phyloP scores from a whole-genome alignment of 2,888 invertebrate species.

The Caenorhabditis sp. region DNA sequence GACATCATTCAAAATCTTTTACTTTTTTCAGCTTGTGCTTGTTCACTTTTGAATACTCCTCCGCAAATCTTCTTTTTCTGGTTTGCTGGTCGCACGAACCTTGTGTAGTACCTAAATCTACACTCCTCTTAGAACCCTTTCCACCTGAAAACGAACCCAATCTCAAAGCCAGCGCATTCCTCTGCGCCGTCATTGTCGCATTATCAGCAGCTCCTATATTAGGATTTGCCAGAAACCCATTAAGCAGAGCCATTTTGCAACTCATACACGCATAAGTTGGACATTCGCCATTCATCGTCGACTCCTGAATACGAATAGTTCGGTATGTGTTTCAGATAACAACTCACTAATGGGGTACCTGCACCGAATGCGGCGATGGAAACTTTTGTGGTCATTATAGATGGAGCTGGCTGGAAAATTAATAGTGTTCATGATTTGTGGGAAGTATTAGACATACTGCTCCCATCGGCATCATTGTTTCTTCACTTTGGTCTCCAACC shows the following conservation, averaged over 20 bases:
- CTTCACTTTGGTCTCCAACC: not conserved
- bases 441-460: not conserved
- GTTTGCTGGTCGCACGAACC: conserved; percentile 37
- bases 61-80: conserved; percentile 37
- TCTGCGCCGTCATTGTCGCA: conserved; percentile 52
- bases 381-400: conserved; percentile 54
- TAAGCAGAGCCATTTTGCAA: conserved; percentile 71
- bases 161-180: conserved; percentile 41
- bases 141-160: conserved; percentile 21
- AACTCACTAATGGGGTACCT: conserved; percentile 51
- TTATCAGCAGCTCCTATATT: conserved; percentile 50
- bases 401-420: conserved; percentile 15
- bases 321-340: conserved; percentile 1
- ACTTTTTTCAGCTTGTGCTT: conserved; percentile 32
- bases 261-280: conserved; percentile 66
- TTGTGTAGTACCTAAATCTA: conserved; percentile 42
- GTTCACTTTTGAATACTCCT: conserved; percentile 6
- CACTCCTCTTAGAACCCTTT: not conserved
- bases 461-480: conserved; percentile 10
- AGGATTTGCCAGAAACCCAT: conserved; percentile 65
- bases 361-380: conserved; percentile 49
- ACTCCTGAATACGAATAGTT: conserved; percentile 44
- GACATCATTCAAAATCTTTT: not conserved
- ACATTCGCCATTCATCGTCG: conserved; percentile 52
- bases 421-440: too few relatives aligned